Evolutionary conservation across 53 echinoderm and acorn worm genomes (phyloP), one percentile per base, ranked within the genome.

Genomic region (Luidia sarsii): DNA sequence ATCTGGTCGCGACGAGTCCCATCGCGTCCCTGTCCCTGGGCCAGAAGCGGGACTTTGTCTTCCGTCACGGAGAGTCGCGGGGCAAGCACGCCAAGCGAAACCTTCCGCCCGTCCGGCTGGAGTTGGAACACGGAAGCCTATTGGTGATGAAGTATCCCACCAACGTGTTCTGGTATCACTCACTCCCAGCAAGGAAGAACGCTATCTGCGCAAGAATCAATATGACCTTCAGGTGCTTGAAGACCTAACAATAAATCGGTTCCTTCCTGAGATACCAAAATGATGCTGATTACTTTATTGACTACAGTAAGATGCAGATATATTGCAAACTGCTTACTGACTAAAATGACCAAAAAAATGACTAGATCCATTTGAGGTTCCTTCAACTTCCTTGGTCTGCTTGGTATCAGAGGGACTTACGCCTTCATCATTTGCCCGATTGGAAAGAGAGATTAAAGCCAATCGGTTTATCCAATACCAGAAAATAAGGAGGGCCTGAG

Each of bases 61-160:
- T 97, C 55, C 64, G 91, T 14, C 97, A 97, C 48, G 80, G 70
- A 1, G 91, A 91, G 35, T 67, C 88, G 23, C 75, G 96, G 1
- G 92, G 95, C 22, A 79, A 82, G 31, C 73, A 87, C 37, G 87
- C 90, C 31, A 83, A 81, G 38, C 69, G 87, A 13, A 64, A 91
- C 25, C 75, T 97, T 21, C 56, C 86, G 5, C 91, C 97, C 2
- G 67, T 97, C 21, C 89, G 61, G 39, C 22, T 97, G 0, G 91
- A 88, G 72, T 72, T 97, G 8, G 74, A 89, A 51, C 88, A 91
- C 43, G 97, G 97, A 3, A 94, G 94, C 41, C 52, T 94, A 13
- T 75, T 97, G 25, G 69, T 97, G 89, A 97, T 97, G 97, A 97
- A 97, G 41, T 67, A 88, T 41, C 97, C 97, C 0, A 97, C 94